phyloP scores from a whole-genome alignment of 2,888 invertebrate genomes.

The Malthinus flaveolus region DNA sequence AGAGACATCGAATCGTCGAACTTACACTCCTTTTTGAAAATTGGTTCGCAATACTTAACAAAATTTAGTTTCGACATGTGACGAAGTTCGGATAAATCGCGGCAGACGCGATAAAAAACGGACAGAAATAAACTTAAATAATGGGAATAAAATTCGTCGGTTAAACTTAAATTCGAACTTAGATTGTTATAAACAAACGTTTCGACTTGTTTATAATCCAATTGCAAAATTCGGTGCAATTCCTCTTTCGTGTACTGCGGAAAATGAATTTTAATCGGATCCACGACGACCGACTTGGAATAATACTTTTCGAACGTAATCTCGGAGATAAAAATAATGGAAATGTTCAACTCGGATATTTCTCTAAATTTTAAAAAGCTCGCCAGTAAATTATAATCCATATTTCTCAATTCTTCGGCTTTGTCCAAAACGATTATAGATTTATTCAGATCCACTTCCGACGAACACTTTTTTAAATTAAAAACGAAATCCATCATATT shows the following conservation, averaged over 20 bases:
- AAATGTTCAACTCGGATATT: conserved; percentile 70
- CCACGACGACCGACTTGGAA: conserved; percentile 67
- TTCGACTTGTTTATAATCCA: conserved; percentile 49
- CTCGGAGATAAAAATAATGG: conserved; percentile 76
- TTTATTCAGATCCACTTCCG: conserved; percentile 53
- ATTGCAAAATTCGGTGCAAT: conserved; percentile 56
- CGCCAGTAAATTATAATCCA: conserved; percentile 74
- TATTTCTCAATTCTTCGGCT: conserved; percentile 75
- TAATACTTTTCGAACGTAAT: conserved; percentile 81
- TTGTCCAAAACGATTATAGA: conserved; percentile 77
- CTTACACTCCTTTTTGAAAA: conserved; percentile 66
- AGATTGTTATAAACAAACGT: conserved; percentile 37
- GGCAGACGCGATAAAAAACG: conserved; percentile 81
- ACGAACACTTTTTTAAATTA: conserved; percentile 43
- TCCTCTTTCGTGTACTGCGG: conserved; percentile 81
- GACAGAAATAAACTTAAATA: conserved; percentile 83
- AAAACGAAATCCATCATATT: conserved; percentile 68
- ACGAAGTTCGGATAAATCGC: conserved; percentile 81
- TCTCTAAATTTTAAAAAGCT: conserved; percentile 75
- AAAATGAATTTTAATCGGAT: conserved; percentile 75
- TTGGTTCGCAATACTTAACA: conserved; percentile 77
- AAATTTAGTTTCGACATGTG: conserved; percentile 80
- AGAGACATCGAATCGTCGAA: conserved; percentile 69
- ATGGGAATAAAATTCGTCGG: conserved; percentile 68
- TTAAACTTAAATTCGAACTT: conserved; percentile 38